Percentiles rank a stretch among this genome's conserved stretches.
Evolutionary conservation across 1,140 invertebrate species (phyloP).

Genomic region (Chironomus striatipennis): DNA sequence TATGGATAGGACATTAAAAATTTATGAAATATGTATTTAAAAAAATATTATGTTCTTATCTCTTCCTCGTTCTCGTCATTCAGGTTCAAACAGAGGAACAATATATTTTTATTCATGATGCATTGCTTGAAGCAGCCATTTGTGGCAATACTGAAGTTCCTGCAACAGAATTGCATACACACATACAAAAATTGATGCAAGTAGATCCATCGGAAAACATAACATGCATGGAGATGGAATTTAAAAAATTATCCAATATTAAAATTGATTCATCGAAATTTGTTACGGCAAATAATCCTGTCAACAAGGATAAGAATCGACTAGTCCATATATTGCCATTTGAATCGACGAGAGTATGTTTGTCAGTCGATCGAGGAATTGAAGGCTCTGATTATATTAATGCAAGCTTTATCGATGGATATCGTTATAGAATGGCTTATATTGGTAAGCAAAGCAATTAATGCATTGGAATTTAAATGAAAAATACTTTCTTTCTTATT

Average conservation of each 20-base stretch:
- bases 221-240: conserved; percentile 97
- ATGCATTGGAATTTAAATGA: too few species aligned
- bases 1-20: conserved; percentile 28
- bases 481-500: too few species aligned
- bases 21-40: conserved; percentile 18
- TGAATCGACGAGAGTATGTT: conserved; percentile 89
- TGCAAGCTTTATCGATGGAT: conserved; percentile 95
- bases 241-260: conserved; percentile 93
- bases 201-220: conserved; percentile 73
- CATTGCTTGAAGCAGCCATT: conserved; percentile 89
- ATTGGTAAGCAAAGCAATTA: conserved; percentile 43
- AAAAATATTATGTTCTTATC: background rate
- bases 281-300: conserved; percentile 88
- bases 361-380: conserved; percentile 80
- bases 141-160: conserved; percentile 92
- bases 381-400: conserved; percentile 99
- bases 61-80: background rate
- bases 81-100: conserved; percentile 94
- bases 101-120: conserved; percentile 99
- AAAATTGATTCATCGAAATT: conserved; percentile 91
- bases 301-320: conserved; percentile 98
- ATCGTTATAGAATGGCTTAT: conserved; percentile 85
- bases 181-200: conserved; percentile 88
- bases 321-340: conserved; percentile 95
- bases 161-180: conserved; percentile 81